phyloP scores from a whole-genome alignment of 2,113 vertebrate species.

The Daubentonia madagascariensis region DNA sequence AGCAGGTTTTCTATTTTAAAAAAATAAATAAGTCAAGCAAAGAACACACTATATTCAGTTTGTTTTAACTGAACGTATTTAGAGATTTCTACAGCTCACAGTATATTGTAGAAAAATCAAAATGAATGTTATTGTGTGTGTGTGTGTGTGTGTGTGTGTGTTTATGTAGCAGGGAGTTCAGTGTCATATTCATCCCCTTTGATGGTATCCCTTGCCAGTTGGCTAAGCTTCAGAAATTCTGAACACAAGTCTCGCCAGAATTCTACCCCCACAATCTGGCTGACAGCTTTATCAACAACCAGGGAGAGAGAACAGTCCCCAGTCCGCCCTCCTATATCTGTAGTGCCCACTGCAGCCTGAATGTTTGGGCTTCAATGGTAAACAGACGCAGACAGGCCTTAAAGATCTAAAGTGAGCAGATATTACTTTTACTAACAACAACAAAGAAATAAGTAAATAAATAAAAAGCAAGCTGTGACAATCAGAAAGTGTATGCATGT shows the following conservation, averaged over 20 bases:
- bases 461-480: neutral
- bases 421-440: constrained; percentile 5
- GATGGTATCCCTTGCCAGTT: neutral
- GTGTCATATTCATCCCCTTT: neutral
- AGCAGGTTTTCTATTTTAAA: neutral
- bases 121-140: neutral
- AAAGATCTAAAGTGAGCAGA: constrained; percentile 24
- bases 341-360: constrained; percentile 30
- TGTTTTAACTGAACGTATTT: neutral
- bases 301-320: neutral
- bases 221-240: constrained; percentile 38
- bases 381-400: constrained; percentile 38
- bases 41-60: neutral
- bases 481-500: neutral
- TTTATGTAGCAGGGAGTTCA: neutral
- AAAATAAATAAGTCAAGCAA: neutral
- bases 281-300: constrained; percentile 67
- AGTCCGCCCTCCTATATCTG: neutral
- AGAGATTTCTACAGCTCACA: neutral
- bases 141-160: neutral
- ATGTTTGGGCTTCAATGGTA: constrained; percentile 33
- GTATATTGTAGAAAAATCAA: neutral
- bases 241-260: constrained; percentile 31
- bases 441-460: neutral
- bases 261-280: constrained; percentile 41